Evolutionary conservation across 2,797 vertebrate species (phyloP).

Genomic region (Heliangelus exortis): DNA sequence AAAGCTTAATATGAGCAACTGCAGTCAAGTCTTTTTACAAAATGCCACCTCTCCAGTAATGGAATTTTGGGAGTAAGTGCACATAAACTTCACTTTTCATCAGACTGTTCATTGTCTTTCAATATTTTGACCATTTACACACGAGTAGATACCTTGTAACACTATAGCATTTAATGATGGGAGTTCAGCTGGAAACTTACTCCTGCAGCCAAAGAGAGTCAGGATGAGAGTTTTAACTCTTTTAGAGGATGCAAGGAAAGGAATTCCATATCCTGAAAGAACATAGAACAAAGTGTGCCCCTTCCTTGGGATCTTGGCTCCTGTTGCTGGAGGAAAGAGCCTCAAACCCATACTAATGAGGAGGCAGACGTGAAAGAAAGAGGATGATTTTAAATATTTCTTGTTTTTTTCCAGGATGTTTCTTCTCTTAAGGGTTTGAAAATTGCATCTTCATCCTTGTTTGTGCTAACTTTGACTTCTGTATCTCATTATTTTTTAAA

Average conservation of each 20-base stretch:
- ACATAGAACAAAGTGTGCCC: conserved; percentile 55
- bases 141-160: background rate
- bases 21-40: conserved; percentile 83
- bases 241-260: background rate
- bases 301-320: conserved; percentile 57
- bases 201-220: background rate
- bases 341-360: conserved; percentile 57
- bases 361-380: conserved; percentile 32
- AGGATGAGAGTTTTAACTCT: background rate
- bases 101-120: background rate
- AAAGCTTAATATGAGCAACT: conserved; percentile 92
- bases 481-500: background rate
- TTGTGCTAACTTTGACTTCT: background rate
- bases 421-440: background rate
- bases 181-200: background rate
- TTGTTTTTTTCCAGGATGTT: background rate
- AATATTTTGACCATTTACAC: background rate
- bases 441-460: background rate
- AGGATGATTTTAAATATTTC: conserved; percentile 12
- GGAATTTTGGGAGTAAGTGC: conserved; percentile 99
- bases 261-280: conserved; percentile 59
- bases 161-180: background rate
- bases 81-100: background rate
- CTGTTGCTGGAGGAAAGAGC: conserved; percentile 41
- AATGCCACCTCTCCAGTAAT: conserved; percentile 96